Evolutionary conservation across 2,888 invertebrate species (phyloP).

Genomic region (Melangyna quadrimaculata): DNA sequence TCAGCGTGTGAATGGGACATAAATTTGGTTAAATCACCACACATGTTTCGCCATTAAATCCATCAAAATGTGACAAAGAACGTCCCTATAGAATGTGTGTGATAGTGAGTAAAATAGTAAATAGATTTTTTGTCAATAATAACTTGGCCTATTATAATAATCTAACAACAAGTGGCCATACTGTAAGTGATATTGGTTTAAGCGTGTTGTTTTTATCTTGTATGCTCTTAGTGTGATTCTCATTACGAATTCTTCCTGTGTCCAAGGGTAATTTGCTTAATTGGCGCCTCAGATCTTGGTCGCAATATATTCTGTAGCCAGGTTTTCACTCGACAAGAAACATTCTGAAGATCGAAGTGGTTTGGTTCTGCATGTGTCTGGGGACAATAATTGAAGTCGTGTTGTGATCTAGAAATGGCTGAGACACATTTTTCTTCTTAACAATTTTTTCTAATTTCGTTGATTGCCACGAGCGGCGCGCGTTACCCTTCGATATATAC

Average conservation of each 20-base stretch:
- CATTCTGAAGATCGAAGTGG: background rate
- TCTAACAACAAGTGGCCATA: slow-evolving; percentile 75
- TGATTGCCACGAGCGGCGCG: background rate
- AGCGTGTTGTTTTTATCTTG: background rate
- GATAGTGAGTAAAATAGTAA: background rate
- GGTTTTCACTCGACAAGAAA: background rate
- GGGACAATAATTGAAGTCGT: slow-evolving; percentile 38
- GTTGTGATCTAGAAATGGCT: slow-evolving; percentile 54
- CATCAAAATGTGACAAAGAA: slow-evolving; percentile 40
- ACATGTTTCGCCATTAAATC: slow-evolving; percentile 60
- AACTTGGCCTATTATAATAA: slow-evolving; percentile 75
- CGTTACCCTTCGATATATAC: background rate
- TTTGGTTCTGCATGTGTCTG: slow-evolving; percentile 1
- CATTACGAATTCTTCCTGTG: slow-evolving; percentile 63
- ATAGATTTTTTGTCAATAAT: background rate
- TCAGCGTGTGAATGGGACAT: slow-evolving; percentile 66
- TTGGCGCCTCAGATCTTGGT: slow-evolving; percentile 65
- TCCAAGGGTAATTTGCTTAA: slow-evolving; percentile 67
- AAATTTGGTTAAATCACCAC: slow-evolving; percentile 69
- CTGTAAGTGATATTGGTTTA: background rate
- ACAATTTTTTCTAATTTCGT: background rate
- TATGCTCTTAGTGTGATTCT: slow-evolving; percentile 21
- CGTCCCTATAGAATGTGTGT: slow-evolving; percentile 72
- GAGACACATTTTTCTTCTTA: slow-evolving; percentile 34
- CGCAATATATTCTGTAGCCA: slow-evolving; percentile 32